These are phyloP conservation scores for Xestia xanthographa DNA, from an alignment of 2,888 invertebrate species.

Conservation along the genomic window DNA sequence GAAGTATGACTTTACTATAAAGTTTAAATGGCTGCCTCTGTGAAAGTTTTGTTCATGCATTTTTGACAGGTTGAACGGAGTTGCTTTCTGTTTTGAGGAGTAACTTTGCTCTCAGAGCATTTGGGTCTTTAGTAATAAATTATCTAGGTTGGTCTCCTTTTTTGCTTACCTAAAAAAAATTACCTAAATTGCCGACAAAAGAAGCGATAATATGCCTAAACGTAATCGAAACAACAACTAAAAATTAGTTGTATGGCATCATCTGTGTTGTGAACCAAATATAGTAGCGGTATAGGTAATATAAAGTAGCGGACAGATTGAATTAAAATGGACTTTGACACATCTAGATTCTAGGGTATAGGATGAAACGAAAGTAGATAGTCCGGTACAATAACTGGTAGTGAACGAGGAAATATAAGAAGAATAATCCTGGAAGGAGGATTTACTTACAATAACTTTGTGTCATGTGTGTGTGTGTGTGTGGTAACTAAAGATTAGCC, in stretches of 20 bases:
- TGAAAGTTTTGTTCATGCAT: conserved; percentile 11
- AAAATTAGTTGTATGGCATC: neutral
- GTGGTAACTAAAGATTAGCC: neutral
- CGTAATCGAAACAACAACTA: neutral
- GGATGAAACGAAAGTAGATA: neutral
- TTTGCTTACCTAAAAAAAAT: neutral
- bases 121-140: neutral
- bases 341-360: no score
- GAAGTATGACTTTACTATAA: conserved; percentile 10
- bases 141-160: neutral
- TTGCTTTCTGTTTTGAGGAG: neutral
- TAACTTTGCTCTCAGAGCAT: conserved; percentile 16
- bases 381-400: neutral
- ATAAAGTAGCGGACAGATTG: neutral
- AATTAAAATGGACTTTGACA: neutral
- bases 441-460: neutral
- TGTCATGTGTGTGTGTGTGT: neutral
- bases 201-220: neutral
- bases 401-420: neutral
- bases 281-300: no score
- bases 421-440: neutral
- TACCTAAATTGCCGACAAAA: neutral
- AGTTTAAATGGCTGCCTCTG: conserved; percentile 17
- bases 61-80: conserved; percentile 15
- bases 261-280: neutral